Evolutionary conservation across 23 tunicate species (phyloP), one percentile per base, ranked within the genome.

Genomic region (Halocynthia roretzi): DNA sequence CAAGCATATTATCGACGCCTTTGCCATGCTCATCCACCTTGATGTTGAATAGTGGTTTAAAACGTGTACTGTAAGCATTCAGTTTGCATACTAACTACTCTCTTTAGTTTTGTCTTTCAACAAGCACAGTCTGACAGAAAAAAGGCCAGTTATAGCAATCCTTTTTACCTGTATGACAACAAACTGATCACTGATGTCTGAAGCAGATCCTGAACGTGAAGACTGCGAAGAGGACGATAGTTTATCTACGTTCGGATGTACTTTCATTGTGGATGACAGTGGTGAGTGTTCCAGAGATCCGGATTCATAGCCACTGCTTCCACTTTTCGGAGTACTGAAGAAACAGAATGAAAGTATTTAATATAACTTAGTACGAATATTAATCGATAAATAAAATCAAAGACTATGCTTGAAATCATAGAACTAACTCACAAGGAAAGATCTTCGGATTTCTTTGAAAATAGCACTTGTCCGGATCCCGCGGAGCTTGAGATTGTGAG

Each of bases 241-340:
- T 50, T 74, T 53, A 20, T 20, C 50, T 54, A 9, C 63, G 63
- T 10, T 74, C 0, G 55, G 11, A 11, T 20, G 78, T 54, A 31
- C 44, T 31, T 31, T 31, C 4, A 31, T 31, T 31, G 44, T 31
- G 44, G 44, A 31, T 31, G 44, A 31, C 44, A 10, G 10, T 15
- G 71, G 81, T 6, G 63, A 60, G 15, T 7, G 49, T 20, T 81
- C 85, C 68, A 51, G 11, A 10, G 87, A 83, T 10, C 80, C 85
- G 48, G 87, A 83, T 31, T 70, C 84, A 71, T 87, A 87, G 2
- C 93, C 93, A 54, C 93, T 87, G 68, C 76, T 71, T 52, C 71
- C 72, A 49, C 82, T 63, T 10, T 71, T 78, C 53, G 79, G 48
- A 18, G 83, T 52, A 51, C 83, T 84, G 62, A 15, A 81, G 54